Evolutionary conservation across 1,140 invertebrate genomes (phyloP).

Genomic region (Achatina immaculata): DNA sequence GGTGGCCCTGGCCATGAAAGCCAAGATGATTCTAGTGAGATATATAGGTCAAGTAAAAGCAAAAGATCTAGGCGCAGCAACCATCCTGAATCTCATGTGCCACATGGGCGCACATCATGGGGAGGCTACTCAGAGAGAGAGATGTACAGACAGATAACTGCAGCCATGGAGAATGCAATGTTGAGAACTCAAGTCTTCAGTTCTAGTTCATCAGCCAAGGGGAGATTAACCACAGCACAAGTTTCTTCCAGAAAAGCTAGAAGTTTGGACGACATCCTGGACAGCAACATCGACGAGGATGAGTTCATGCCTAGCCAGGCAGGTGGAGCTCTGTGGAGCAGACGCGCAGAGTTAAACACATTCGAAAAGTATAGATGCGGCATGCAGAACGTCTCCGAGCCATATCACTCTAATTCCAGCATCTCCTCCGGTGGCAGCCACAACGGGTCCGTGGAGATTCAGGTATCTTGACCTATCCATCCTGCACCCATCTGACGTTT

Average conservation of each 20-base stretch:
- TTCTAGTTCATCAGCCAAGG: background rate
- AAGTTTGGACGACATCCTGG: conserved; percentile 69
- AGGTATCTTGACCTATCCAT: conserved; percentile 62
- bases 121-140: conserved; percentile 62
- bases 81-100: conserved; percentile 41
- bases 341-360: conserved; percentile 32
- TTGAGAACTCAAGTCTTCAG: conserved; percentile 58
- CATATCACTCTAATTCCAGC: conserved; percentile 67
- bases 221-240: background rate
- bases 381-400: conserved; percentile 54
- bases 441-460: conserved; percentile 67
- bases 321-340: conserved; percentile 45
- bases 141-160: conserved; percentile 63
- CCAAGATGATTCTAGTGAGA: conserved; percentile 60
- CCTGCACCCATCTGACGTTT: background rate
- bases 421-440: conserved; percentile 68
- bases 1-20: conserved; percentile 22
- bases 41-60: conserved; percentile 55
- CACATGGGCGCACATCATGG: conserved; percentile 39
- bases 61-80: conserved; percentile 56
- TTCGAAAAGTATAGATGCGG: conserved; percentile 51
- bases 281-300: conserved; percentile 47
- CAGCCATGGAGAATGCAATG: conserved; percentile 67
- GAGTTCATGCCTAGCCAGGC: conserved; percentile 43
- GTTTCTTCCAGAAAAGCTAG: conserved; percentile 64